Evolutionary conservation across 2,888 invertebrate genomes (phyloP), one percentile per base, ranked within the genome.

Genomic region (Diaprepes abbreviatus): DNA sequence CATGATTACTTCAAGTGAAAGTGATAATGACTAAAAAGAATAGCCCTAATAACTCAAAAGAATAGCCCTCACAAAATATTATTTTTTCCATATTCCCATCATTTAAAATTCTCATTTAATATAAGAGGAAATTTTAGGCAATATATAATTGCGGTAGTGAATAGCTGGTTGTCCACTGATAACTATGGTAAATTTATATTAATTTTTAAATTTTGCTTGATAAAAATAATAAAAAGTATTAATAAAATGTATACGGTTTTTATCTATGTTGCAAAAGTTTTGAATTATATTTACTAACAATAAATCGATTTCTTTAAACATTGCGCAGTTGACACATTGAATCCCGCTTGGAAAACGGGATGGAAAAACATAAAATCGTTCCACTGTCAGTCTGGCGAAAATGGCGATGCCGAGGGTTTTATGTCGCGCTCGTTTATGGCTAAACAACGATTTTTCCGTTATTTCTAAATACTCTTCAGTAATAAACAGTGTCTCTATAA

Each of bases 351-450:
- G 55, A 65, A 65, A 65, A 65, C 33, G 45, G 64, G 55, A 65
- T 55, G 50, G 54, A 54, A 54, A 54, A 57, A 31, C n/a, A 48
- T 31, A 60, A 35, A 45, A 31, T 48, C 60, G 17, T 17, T 28
- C 31, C 12, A 31, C 62, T 33, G 40, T 36, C 68, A 68, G 68
- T 68, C 63, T 55, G 68, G 36, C 36, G 59, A 83, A 83, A 81
- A 84, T 84, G 84, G 84, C 84, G 82, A 78, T 83, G 72, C 79
- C 81, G 76, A 80, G 83, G 75, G 80, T 83, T 79, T 78, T 82
- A 79, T 83, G 80, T 78, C 82, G 82, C 74, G 79, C 81, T 80
- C 81, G 83, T 74, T 79, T 82, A 75, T 74, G 82, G 59, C 75
- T 80, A 76, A 79, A 79, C 78, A 82, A 80, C 80, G 83, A 83